Evolutionary conservation across 2,797 vertebrate species (phyloP).

Genomic region (Pitangus sulphuratus): DNA sequence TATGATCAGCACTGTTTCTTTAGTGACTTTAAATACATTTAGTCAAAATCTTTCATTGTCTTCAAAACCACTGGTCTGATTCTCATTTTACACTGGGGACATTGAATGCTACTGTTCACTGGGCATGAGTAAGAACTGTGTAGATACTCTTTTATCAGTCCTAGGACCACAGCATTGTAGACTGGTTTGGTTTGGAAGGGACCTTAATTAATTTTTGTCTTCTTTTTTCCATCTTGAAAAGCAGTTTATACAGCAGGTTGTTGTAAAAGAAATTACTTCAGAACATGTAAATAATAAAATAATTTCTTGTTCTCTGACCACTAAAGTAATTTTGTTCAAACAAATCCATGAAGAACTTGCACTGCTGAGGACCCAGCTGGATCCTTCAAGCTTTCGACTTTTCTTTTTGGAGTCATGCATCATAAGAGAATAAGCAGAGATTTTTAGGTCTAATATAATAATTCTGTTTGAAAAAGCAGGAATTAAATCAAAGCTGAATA

Average conservation of each 20-base stretch:
- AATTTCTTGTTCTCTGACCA: neutral
- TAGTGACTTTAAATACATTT: neutral
- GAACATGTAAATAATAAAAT: neutral
- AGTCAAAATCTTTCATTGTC: neutral
- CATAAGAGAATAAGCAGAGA: neutral
- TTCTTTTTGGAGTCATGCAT: neutral
- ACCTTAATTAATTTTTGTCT: neutral
- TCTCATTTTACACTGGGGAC: neutral
- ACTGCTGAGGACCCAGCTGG: neutral
- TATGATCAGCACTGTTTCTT: neutral
- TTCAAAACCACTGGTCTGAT: neutral
- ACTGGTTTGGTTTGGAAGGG: neutral
- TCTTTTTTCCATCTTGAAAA: neutral
- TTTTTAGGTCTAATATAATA: neutral
- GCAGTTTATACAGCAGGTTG: neutral
- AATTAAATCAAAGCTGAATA: conserved; percentile 11
- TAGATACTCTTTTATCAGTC: neutral
- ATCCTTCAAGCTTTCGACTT: neutral
- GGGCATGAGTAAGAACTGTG: neutral
- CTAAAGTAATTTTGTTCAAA: neutral
- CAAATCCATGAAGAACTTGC: neutral
- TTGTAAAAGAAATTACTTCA: neutral
- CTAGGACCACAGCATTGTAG: neutral
- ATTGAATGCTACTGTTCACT: neutral
- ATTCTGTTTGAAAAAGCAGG: neutral